Percentiles rank a stretch among this genome's conserved stretches.
Evolutionary conservation across 1,140 invertebrate genomes (phyloP).

Genomic region (Phymastichus coffea): DNA sequence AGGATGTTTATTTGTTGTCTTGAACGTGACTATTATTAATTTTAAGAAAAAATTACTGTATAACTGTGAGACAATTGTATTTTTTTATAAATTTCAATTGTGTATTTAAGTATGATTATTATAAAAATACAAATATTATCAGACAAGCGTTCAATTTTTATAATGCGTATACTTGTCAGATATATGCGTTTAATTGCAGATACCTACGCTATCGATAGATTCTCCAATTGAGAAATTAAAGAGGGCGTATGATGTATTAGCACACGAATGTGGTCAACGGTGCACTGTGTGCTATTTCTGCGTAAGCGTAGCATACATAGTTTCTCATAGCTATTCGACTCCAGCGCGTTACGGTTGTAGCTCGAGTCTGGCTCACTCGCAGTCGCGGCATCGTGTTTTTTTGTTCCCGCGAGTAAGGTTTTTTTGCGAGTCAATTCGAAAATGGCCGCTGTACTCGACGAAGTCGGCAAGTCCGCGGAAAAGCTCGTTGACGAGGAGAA

Average conservation of each 20-base stretch:
- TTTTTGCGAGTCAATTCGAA: no score
- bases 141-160: no score
- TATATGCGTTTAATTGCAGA: no score
- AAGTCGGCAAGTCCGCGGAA: slow-evolving; percentile 55
- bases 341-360: no score
- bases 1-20: neutral
- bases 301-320: no score
- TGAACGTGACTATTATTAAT: slow-evolving; percentile 21
- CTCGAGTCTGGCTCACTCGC: no score
- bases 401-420: no score
- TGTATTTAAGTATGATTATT: slow-evolving; percentile 12
- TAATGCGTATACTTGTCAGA: no score
- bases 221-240: neutral
- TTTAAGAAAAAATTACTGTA: slow-evolving; percentile 15
- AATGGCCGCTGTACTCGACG: slow-evolving; percentile 60
- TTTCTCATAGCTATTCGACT: no score
- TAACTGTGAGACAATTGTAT: slow-evolving; percentile 14
- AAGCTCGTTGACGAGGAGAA: slow-evolving; percentile 54
- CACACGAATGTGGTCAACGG: no score
- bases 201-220: neutral
- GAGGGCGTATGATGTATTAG: slow-evolving; percentile 2
- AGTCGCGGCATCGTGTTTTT: no score
- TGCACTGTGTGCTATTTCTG: no score
- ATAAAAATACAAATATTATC: slow-evolving; percentile 4
- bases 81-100: slow-evolving; percentile 18